Conservation (phyloP, 2,797 vertebrate genomes). For the Tinamus major region DNA sequence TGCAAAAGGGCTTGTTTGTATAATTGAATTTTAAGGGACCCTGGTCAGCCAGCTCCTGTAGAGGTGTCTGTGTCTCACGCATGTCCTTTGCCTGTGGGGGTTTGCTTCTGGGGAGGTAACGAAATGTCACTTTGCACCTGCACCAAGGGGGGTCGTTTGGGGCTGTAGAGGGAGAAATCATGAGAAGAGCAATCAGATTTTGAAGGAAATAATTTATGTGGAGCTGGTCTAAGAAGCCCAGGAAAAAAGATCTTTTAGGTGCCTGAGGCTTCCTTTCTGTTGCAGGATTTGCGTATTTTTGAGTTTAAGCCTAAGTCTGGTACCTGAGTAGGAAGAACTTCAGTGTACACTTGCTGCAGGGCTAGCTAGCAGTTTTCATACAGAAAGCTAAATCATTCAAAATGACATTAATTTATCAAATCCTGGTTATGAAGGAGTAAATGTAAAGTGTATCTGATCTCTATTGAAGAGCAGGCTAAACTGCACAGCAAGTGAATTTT, state of each 20-base stretch:
- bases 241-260: neutral
- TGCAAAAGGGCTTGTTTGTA: neutral
- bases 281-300: neutral
- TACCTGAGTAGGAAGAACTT: accelerated
- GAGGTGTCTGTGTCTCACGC: neutral
- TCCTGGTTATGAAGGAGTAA: neutral
- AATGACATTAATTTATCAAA: neutral
- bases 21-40: neutral
- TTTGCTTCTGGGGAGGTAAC: neutral
- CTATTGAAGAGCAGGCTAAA: neutral
- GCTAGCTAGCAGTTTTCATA: neutral
- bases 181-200: neutral
- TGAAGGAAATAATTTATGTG: neutral
- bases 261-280: accelerated
- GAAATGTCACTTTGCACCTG: neutral
- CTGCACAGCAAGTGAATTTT: neutral
- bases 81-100: neutral
- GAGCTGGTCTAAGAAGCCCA: neutral
- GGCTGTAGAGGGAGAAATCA: neutral
- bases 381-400: neutral
- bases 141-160: neutral
- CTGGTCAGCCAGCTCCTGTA: neutral
- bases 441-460: neutral
- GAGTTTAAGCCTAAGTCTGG: neutral
- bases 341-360: neutral